phyloP scores from a whole-genome alignment of 2,113 vertebrate genomes.

The Pungitius pungitius region DNA sequence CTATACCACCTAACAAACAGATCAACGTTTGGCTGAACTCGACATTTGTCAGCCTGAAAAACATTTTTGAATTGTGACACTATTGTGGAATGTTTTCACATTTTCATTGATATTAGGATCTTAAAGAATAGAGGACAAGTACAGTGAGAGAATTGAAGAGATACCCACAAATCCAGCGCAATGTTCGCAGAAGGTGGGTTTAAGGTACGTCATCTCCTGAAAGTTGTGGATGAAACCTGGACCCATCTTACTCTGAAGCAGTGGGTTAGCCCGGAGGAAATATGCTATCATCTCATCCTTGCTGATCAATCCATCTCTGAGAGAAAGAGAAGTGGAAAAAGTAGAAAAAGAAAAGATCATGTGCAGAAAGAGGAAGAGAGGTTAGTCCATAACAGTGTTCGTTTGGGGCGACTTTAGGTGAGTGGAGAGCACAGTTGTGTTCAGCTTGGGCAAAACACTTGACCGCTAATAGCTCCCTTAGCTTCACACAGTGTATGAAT shows the following conservation, averaged over 20 bases:
- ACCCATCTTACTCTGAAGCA: conserved; percentile 96
- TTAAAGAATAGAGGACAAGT: neutral
- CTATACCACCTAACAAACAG: neutral
- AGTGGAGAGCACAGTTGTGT: too few species aligned
- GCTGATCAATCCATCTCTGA: conserved; percentile 94
- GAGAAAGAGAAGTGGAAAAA: neutral
- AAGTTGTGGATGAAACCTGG: conserved; percentile 97
- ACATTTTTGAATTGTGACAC: neutral
- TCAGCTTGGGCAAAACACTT: too few species aligned
- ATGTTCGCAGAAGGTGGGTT: conserved; percentile 97
- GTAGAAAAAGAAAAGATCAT: neutral
- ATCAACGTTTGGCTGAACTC: neutral
- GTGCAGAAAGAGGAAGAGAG: neutral
- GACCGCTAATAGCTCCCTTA: too few species aligned
- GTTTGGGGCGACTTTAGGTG: too few species aligned
- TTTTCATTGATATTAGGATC: neutral
- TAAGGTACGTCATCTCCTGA: conserved; percentile 97
- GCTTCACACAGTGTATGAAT: too few species aligned
- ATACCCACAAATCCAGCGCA: conserved; percentile 98
- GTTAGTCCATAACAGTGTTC: neutral
- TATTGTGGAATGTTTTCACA: too few species aligned
- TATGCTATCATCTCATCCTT: conserved; percentile 99
- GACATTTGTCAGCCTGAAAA: neutral
- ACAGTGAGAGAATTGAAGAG: neutral
- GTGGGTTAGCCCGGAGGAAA: conserved; percentile 94